These are phyloP conservation scores for Plagodis pulveraria DNA, from an alignment of 2,888 invertebrate species.

Conservation along the genomic window DNA sequence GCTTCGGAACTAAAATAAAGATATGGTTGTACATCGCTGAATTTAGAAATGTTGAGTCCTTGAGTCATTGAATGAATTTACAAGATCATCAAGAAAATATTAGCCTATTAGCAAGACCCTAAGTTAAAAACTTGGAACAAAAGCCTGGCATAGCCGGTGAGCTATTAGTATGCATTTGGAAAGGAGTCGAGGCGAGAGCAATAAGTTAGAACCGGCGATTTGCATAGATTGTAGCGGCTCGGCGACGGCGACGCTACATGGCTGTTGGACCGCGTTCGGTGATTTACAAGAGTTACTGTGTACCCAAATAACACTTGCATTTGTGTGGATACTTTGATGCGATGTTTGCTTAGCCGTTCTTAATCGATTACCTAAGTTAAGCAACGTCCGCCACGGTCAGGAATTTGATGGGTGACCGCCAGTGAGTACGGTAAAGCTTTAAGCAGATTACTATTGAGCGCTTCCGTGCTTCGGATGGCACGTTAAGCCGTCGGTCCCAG, in stretches of 20 bases:
- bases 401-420: too few relatives aligned
- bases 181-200: constrained; percentile 83
- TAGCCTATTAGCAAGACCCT: constrained; percentile 53
- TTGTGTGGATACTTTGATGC: too few relatives aligned
- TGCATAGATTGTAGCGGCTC: constrained; percentile 78
- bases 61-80: constrained; percentile 7
- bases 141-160: constrained; percentile 63
- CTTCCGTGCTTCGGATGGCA: too few relatives aligned
- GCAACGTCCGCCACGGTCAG: too few relatives aligned
- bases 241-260: constrained; percentile 41
- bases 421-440: too few relatives aligned
- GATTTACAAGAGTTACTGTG: constrained; percentile 63
- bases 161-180: constrained; percentile 83
- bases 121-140: constrained; percentile 75
- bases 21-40: too few relatives aligned
- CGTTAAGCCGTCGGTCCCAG: too few relatives aligned
- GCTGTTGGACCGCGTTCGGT: constrained; percentile 56
- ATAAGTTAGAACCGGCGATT: constrained; percentile 80
- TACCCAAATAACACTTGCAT: constrained; percentile 2
- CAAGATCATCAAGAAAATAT: constrained; percentile 43
- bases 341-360: too few relatives aligned
- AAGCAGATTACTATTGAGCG: too few relatives aligned
- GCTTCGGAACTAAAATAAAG: too few relatives aligned
- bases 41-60: too few relatives aligned
- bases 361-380: too few relatives aligned